Base-by-base conservation (phyloP, 2,888 invertebrate genomes). In the Cheilosia pagana region DNA sequence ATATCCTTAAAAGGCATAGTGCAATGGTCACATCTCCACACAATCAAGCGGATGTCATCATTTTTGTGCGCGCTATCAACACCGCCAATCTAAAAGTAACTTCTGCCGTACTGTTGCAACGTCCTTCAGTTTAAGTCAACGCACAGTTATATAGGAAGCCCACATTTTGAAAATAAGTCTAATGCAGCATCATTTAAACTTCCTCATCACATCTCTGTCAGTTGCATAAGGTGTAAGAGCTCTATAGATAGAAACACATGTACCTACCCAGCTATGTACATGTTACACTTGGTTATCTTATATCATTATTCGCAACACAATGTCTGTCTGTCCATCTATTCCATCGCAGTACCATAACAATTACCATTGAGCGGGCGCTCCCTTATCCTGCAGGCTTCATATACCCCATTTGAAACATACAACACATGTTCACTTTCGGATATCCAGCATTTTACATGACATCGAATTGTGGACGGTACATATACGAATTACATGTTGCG, bases 401-500 rank as follows among this genome's bases (percentile, higher is more conserved):
- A 65, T 57, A 35, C 57, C 45, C 16, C 48, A 65, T 77, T 82
- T 83, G 31, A 78, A 83, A 83, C 82, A 74, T 78, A 74, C 52
- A 68, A 83, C 83, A 83, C 68, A 78, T 83, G 78, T 74, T 63
- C 72, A 67, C 67, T 68, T 55, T 55, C 41, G 55, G 57, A 53
- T 53, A 68, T 65, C 78, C 78, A 68, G 72, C 74, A 68, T 62
- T 83, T 63, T 74, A 78, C 68, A 83, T 78, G 83, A 78, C 78
- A 78, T 78, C 62, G 68, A 74, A 78, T 57, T 74, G 78, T 68
- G 63, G 72, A 63, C 72, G 62, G 72, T 74, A 83, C 72, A 78
- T 68, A 63, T 68, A 63, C 57, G 71, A 78, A 83, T 83, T 68
- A 83, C 78, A 83, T 63, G 83, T 68, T 59, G 50, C 72, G 35